Evolutionary conservation across 2,797 vertebrate genomes (phyloP).

Genomic region (Gymnopithys bicolor): DNA sequence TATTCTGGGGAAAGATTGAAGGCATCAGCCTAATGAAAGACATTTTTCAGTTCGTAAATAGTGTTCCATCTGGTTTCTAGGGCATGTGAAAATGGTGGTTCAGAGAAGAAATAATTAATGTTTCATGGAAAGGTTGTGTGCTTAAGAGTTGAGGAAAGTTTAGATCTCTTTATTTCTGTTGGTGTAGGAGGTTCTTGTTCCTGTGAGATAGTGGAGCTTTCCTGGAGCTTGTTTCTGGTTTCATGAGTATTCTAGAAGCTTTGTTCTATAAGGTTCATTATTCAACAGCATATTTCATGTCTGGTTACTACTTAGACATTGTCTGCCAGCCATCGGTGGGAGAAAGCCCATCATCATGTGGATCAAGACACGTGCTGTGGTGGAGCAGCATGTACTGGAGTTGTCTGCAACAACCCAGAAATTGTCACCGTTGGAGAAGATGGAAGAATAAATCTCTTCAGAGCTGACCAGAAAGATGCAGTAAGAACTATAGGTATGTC

Average conservation of each 20-base stretch:
- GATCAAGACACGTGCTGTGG: conserved; percentile 70
- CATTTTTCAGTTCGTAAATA: not conserved
- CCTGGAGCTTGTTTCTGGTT: not conserved
- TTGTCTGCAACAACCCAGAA: conserved; percentile 91
- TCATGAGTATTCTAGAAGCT: not conserved
- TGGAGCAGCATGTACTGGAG: conserved; percentile 88
- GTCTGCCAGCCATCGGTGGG: conserved; percentile 85
- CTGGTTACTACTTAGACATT: conserved; percentile 78
- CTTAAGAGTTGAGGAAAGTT: not conserved
- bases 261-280: not conserved
- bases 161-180: not conserved
- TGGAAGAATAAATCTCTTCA: conserved; percentile 90
- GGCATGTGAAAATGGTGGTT: not conserved
- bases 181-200: not conserved
- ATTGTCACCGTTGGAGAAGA: conserved; percentile 95
- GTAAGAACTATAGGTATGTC: conserved; percentile 87
- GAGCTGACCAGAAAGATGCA: conserved; percentile 87
- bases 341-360: conserved; percentile 84
- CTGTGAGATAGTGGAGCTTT: not conserved
- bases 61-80: not conserved
- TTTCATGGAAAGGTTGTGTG: not conserved
- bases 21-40: not conserved
- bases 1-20: not conserved
- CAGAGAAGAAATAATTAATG: not conserved
- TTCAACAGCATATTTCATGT: not conserved